Evolutionary conservation across 2,888 invertebrate genomes (phyloP).

Genomic region (Ornithoptera priamus): DNA sequence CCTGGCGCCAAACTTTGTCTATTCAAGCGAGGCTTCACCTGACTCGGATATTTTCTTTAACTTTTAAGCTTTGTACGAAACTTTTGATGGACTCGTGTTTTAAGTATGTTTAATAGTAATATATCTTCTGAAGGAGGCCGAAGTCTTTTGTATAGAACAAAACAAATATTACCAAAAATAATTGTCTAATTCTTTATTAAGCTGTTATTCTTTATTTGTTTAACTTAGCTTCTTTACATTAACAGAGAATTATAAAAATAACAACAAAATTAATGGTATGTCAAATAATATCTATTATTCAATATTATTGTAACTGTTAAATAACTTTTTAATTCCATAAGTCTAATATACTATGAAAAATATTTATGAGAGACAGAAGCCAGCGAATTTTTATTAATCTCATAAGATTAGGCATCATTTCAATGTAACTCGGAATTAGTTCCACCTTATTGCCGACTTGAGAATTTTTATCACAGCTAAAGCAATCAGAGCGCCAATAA

Average conservation of each 20-base stretch:
- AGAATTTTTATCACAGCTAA: slow-evolving; percentile 79
- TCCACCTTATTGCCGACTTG: slow-evolving; percentile 78
- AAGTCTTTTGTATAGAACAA: background rate
- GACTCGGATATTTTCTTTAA: slow-evolving; percentile 78
- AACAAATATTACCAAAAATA: background rate
- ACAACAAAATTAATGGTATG: background rate
- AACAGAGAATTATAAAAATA: too few relatives aligned
- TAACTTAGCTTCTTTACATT: too few relatives aligned
- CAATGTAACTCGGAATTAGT: slow-evolving; percentile 75
- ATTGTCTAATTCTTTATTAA: background rate
- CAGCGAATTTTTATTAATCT: slow-evolving; percentile 36
- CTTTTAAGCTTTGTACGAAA: slow-evolving; percentile 77
- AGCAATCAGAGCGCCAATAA: slow-evolving; percentile 80
- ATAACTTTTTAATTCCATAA: background rate
- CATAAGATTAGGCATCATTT: slow-evolving; percentile 54
- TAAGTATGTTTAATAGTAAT: slow-evolving; percentile 78
- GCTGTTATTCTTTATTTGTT: background rate
- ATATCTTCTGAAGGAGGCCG: slow-evolving; percentile 51
- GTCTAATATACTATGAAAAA: background rate
- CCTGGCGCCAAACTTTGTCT: slow-evolving; percentile 65
- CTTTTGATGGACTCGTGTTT: slow-evolving; percentile 78
- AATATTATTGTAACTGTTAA: background rate
- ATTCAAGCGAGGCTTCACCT: slow-evolving; percentile 70
- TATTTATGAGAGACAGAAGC: background rate
- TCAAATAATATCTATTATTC: background rate